Base-by-base conservation (phyloP, 1,140 invertebrate genomes). In the Atta cephalotes region DNA sequence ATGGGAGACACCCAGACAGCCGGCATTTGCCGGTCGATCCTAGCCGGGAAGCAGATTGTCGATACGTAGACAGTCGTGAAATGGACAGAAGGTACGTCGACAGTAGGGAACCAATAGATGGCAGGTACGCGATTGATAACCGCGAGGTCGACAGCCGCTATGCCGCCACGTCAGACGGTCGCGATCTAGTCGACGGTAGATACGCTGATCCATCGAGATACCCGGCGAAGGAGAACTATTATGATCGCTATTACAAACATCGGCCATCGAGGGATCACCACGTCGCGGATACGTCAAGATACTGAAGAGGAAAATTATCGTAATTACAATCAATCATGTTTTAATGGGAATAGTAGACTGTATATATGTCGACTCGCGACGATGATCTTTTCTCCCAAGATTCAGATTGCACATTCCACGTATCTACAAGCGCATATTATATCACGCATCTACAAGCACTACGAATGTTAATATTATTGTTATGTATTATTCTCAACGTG, bases 161-260 rank as follows among this genome's bases (percentile, higher is more conserved):
- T 60, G 39, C 66, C 16, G 78, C 53, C 28, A 80, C 70, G 7
- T 70, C 76, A 2, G 62, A 77, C 5, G 87, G 85, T 21, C 85
- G 81, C 10, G 88, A 86, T 9, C 90, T 92, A 60, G 88, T 89
- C 2, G 93, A 94, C n/a, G 89, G 89, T n/a, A 92, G 94, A 79
- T 95, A 93, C 84, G 81, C 84, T n/a, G 93, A 94, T 10, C 89
- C 91, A 0, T 77, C 92, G 35, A 91, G 94, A 88, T 95, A 95
- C 63, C 88, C 91, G 2, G 39, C 91, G n/a, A 95, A 95, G 85
- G 94, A 95, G 62, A 95, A 95, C 72, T 95, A 95, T 79, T 95
- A 95, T 65, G 95, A 95, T 70, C 91, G 95, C 39, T 95, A 95
- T 79, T 95, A 95, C 90, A 95, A 95, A 82, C 94, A 95, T 66